These are phyloP conservation scores for Drosophila cognata DNA, from an alignment of 2,888 invertebrate species.

Conservation along the genomic window DNA sequence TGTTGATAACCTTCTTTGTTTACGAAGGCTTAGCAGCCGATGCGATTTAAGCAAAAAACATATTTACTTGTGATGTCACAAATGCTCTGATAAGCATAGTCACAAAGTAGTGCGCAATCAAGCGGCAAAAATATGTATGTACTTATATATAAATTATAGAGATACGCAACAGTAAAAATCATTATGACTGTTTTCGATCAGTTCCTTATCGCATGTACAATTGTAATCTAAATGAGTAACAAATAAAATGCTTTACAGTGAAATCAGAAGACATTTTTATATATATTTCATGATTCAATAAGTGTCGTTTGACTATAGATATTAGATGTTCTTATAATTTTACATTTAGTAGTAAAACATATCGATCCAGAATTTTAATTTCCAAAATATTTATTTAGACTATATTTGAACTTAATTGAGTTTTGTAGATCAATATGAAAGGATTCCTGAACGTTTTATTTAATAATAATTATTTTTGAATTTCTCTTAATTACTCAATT, in stretches of 20 bases:
- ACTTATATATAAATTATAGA: background rate
- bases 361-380: background rate
- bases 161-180: background rate
- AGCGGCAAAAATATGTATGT: background rate
- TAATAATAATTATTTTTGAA: background rate
- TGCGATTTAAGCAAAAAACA: slow-evolving; percentile 5
- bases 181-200: background rate
- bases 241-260: background rate
- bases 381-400: background rate
- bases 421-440: background rate
- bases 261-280: too few relatives aligned
- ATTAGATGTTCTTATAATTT: background rate
- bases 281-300: background rate
- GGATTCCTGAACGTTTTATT: background rate
- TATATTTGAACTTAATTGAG: background rate
- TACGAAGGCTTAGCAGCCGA: slow-evolving; percentile 16
- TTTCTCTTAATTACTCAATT: background rate
- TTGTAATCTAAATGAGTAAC: too few relatives aligned
- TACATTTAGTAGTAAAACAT: background rate
- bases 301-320: background rate
- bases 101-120: background rate
- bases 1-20: slow-evolving; percentile 28
- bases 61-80: slow-evolving; percentile 25
- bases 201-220: background rate
- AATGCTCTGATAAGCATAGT: background rate